phyloP scores from a whole-genome alignment of 2,888 invertebrate species.

The Colostygia pectinataria region DNA sequence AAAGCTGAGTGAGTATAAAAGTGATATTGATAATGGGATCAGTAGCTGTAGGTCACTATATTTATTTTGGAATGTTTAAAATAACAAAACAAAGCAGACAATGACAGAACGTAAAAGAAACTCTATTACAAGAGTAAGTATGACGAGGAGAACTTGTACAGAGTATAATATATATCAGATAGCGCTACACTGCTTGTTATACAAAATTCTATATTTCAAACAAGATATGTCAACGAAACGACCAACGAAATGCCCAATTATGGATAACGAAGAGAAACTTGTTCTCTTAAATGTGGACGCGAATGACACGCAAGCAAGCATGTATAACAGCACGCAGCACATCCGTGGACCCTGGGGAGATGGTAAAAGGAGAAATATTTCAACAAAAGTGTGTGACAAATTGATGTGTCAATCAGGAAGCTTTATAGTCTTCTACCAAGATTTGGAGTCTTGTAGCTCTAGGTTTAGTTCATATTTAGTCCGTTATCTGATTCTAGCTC shows the following conservation, averaged over 20 bases:
- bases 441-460: slow-evolving; percentile 10
- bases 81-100: too few relatives aligned
- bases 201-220: slow-evolving; percentile 1
- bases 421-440: slow-evolving; percentile 35
- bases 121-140: too few relatives aligned
- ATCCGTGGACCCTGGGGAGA: slow-evolving; percentile 6
- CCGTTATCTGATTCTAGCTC: too few relatives aligned
- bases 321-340: slow-evolving; percentile 17
- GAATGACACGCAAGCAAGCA: slow-evolving; percentile 10
- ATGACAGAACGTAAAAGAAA: too few relatives aligned
- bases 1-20: too few relatives aligned
- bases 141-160: too few relatives aligned
- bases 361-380: slow-evolving; percentile 13
- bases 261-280: slow-evolving; percentile 19
- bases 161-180: too few relatives aligned
- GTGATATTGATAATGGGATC: too few relatives aligned
- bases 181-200: background rate
- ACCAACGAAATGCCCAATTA: slow-evolving; percentile 12
- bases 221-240: background rate
- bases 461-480: background rate
- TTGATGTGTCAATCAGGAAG: slow-evolving; percentile 36
- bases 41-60: too few relatives aligned
- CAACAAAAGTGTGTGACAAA: slow-evolving; percentile 30
- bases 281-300: slow-evolving; percentile 3
- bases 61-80: too few relatives aligned